Evolutionary conservation across 2,888 invertebrate genomes (phyloP), one percentile per base, ranked within the genome.

Genomic region (Epinotia ramella): DNA sequence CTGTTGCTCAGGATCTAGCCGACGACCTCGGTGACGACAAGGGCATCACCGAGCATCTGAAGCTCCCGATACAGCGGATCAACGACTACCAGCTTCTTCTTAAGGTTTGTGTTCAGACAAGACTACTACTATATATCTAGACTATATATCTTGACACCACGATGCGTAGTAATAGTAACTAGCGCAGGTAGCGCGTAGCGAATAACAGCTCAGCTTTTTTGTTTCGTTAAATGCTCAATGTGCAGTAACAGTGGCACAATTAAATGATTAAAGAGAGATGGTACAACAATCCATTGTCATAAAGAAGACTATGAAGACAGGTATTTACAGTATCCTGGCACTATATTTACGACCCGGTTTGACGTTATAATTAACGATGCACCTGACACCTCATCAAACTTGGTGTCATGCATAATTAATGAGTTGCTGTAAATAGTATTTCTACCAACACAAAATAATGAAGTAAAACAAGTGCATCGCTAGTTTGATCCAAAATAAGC

Each of bases 1-100:
- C 87, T 81, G 84, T 79, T 91, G 94, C 82, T 92, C 95, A 98
- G 98, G 97, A 97, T 90, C 95, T 97, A 94, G 97, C 98, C 91
- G 96, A 97, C 86, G 96, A 96, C 88, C 96, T 98, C 86, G 96
- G 96, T 86, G 98, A 98, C 96, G 98, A 98, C 91, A 98, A 98
- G 94, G 96, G 96, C 84, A 96, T 98, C 85, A 95, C 96, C 85
- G 98, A 98, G 92, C 98, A 99, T 94, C 96, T 99, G 83, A 98
- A 98, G 94, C 96, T 98, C 85, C 98, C 99, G 84, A 97, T 98
- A 88, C 98, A 98, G 95, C 96, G 99, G 89, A 98, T 99, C 91
- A 98, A 98, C 96, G 98, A 99, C 95, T 99, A 99, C 93, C 98
- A 98, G 94, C 97, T 98, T 85, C 96, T 99, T 78, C 95, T 99